Base-by-base conservation (phyloP, 2,113 vertebrate genomes). In the Mastomys natalensis region DNA sequence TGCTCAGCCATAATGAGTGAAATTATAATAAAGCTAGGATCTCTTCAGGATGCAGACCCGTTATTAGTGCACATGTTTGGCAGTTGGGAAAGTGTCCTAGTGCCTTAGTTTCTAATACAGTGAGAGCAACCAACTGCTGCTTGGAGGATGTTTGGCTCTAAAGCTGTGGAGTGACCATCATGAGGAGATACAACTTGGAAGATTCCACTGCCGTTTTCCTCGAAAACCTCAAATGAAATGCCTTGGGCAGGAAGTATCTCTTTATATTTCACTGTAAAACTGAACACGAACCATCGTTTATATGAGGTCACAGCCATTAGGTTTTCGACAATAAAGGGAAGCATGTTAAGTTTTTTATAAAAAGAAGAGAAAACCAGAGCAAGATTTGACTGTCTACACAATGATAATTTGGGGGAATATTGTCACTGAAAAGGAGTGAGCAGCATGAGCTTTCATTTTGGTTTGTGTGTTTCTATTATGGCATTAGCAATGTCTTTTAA, bases 401-500 rank as follows among this genome's bases (percentile, higher is more conserved):
- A 66, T 87, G 43, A n/a, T 60, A 92, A 87, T 73, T 89, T 17
- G 77, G 92, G 26, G 73, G 94, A 87, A 76, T 73, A 48, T 64
- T 95, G 86, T 90, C 93, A 22, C 29, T 87, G 29, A 37, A 87
- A 60, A 93, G 45, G 88, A 96, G 2, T 34, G 31, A 93, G 55
- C 9, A 87, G 15, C 84, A 90, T 45, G 17, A 66, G 84, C 45
- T 74, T 86, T 87, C 17, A 16, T 91, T 55, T 60, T 93, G 58
- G 53, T 89, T 62, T 82, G 43, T 34, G 93, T 96, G 21, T 62
- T 84, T 87, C 29, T 31, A 73, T 29, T 94, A 34, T 93, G 7
- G 68, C 34, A 90, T 80, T 10, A 40, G 70, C 11, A 48, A 45
- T 76, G 64, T 76, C 37, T 68, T 89, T 76, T 91, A 89, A 70